Evolutionary conservation across 2,888 invertebrate species (phyloP).

Genomic region (Campoplex nolae): DNA sequence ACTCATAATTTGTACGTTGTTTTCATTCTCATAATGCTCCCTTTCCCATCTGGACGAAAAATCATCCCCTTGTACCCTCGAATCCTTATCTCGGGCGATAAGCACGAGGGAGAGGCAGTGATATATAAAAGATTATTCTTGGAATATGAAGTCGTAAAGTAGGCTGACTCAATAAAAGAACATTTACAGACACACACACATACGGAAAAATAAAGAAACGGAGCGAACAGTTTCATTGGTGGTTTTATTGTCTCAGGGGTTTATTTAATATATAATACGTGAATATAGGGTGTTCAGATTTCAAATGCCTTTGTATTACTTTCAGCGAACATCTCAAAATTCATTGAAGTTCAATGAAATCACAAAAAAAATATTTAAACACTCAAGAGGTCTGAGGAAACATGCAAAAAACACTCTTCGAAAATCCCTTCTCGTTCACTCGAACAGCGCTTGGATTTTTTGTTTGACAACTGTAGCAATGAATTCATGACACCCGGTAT

Average conservation of each 20-base stretch:
- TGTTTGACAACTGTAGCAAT: background rate
- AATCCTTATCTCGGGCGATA: conserved; percentile 12
- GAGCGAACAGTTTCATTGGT: conserved; percentile 16
- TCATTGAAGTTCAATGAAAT: background rate
- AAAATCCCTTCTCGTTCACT: background rate
- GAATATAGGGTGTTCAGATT: background rate
- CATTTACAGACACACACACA: conserved; percentile 26
- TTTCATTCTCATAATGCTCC: conserved; percentile 10
- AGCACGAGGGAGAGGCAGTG: conserved; percentile 23
- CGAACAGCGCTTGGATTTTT: background rate
- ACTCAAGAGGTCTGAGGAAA: background rate
- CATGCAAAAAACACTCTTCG: background rate
- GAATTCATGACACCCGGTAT: conserved; percentile 21
- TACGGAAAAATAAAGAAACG: background rate
- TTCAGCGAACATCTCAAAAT: background rate
- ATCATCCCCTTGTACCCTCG: conserved; percentile 1
- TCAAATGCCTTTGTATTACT: background rate
- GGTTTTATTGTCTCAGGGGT: conserved; percentile 32
- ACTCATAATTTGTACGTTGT: conserved; percentile 33
- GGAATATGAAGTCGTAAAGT: conserved; percentile 63
- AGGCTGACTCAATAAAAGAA: conserved; percentile 59
- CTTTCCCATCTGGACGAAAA: background rate
- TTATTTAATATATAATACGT: conserved; percentile 5
- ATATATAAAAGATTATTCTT: conserved; percentile 46
- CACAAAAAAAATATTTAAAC: background rate